A percentile compares a stretch with the other conserved stretches of the same genome.
Conservation (phyloP, 2,113 vertebrate species). For the Chloroceryle aenea region DNA sequence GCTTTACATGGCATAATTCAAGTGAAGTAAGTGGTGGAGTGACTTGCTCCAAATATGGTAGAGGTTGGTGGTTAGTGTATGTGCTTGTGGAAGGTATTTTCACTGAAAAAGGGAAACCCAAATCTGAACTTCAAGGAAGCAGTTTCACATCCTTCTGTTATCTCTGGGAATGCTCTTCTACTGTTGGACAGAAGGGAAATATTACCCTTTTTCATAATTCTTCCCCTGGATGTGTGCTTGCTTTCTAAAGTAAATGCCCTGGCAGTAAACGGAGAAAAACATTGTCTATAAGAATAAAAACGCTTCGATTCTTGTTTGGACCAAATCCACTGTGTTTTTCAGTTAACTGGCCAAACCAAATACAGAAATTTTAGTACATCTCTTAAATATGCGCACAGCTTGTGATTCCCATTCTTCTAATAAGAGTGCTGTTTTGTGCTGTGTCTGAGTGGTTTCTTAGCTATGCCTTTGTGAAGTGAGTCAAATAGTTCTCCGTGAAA, state of each 20-base stretch:
- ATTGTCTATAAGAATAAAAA: background rate
- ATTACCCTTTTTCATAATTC: background rate
- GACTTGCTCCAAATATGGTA: background rate
- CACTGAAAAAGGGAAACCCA: background rate
- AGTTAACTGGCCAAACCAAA: constrained; percentile 23
- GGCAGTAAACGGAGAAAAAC: constrained; percentile 14
- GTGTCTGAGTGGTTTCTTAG: background rate
- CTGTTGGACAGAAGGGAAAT: background rate
- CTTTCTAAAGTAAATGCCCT: constrained; percentile 16
- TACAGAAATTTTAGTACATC: background rate
- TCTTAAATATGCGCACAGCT: constrained; percentile 6
- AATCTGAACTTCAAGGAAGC: background rate
- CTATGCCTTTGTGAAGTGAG: constrained; percentile 1
- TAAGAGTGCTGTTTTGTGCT: background rate
- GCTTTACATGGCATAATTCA: background rate
- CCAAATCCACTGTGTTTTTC: constrained; percentile 33
- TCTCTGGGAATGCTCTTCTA: background rate
- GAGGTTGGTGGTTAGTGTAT: background rate
- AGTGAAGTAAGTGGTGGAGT: background rate
- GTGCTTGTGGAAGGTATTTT: background rate
- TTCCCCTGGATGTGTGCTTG: background rate
- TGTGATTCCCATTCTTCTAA: constrained; percentile 17
- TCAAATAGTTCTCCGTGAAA: constrained; percentile 2
- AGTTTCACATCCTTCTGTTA: background rate
- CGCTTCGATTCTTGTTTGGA: constrained; percentile 8